Conservation (phyloP, 2,888 invertebrate species). For the Palloptera scutellata region DNA sequence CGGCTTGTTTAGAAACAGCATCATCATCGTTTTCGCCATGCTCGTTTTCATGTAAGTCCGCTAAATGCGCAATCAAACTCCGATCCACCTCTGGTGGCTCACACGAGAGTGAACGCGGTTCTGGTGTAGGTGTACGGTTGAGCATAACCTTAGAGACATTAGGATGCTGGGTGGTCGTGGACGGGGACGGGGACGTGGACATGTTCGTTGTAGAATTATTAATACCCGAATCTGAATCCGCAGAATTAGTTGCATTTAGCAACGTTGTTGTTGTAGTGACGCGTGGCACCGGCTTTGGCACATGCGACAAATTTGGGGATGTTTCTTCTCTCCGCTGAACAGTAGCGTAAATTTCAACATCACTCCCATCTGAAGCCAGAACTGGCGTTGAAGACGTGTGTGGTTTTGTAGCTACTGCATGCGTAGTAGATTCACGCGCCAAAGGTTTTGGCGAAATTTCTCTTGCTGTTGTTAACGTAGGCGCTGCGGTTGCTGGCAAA, state of each 20-base stretch:
- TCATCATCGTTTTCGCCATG: conserved; percentile 47
- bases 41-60: neutral
- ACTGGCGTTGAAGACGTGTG: conserved; percentile 25
- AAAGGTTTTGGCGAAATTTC: conserved; percentile 6
- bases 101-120: conserved; percentile 51
- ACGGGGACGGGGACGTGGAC: conserved; percentile 3
- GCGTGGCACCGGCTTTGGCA: conserved; percentile 55
- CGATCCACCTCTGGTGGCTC: conserved; percentile 34
- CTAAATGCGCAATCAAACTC: conserved; percentile 16
- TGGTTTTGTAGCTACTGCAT: neutral
- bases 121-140: conserved; percentile 59
- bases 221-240: conserved; percentile 25
- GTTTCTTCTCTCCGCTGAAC: neutral
- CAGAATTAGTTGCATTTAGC: conserved; percentile 33
- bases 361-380: neutral
- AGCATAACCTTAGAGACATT: conserved; percentile 59
- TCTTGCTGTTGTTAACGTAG: conserved; percentile 9
- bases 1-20: conserved; percentile 56
- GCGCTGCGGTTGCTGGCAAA: neutral
- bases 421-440: neutral
- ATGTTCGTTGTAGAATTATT: conserved; percentile 22
- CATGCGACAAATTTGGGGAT: neutral
- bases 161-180: neutral
- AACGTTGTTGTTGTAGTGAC: conserved; percentile 45
- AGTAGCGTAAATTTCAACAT: no score